phyloP scores from a whole-genome alignment of 2,888 invertebrate species.

The Trisateles emortualis region DNA sequence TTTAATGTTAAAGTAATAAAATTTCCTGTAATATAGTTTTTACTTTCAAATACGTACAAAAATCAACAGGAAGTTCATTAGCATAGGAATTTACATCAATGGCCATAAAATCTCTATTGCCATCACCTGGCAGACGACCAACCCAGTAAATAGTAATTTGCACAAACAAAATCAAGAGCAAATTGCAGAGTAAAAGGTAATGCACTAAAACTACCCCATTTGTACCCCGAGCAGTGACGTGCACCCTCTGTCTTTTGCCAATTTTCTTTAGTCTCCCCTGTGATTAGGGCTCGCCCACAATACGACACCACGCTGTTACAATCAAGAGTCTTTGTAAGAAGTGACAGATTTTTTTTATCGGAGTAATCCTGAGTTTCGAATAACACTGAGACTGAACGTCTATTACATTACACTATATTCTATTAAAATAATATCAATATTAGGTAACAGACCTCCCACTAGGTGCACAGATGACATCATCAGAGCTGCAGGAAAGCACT shows the following conservation, averaged over 20 bases:
- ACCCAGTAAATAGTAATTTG: conserved; percentile 24
- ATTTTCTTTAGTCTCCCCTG: conserved; percentile 39
- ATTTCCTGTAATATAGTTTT: too few relatives aligned
- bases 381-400: too few relatives aligned
- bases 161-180: conserved; percentile 39
- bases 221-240: conserved; percentile 43
- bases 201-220: conserved; percentile 58
- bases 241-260: conserved; percentile 41
- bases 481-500: too few relatives aligned
- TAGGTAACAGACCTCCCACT: too few relatives aligned
- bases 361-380: not conserved
- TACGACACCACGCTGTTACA: conserved; percentile 2
- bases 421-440: too few relatives aligned
- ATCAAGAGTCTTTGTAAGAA: conserved; percentile 1
- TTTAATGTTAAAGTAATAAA: too few relatives aligned
- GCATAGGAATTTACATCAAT: conserved; percentile 5
- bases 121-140: conserved; percentile 20
- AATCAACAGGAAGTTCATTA: not conserved
- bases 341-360: not conserved
- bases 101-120: conserved; percentile 8
- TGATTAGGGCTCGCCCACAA: conserved; percentile 29
- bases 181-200: conserved; percentile 54
- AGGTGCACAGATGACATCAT: too few relatives aligned
- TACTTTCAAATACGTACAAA: not conserved
- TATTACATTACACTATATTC: too few relatives aligned